Percentiles rank a stretch among this genome's conserved stretches.
Conservation (phyloP, 2,797 vertebrate species). For the Ctenopoma kingsleyae region DNA sequence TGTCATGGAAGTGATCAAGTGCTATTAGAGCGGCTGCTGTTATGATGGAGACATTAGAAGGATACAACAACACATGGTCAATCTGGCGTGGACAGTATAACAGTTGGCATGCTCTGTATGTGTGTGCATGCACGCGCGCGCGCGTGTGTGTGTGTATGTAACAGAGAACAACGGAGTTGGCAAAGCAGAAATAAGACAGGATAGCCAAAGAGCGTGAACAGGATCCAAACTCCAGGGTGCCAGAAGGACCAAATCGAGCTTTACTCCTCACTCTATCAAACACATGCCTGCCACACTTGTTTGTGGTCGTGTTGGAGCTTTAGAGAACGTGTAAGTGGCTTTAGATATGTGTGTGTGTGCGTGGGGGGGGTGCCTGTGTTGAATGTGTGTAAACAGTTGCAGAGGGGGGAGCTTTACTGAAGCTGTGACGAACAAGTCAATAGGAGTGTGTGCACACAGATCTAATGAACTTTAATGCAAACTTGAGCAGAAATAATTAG, state of each 20-base stretch:
- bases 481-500: not conserved
- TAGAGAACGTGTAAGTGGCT: constrained; percentile 18
- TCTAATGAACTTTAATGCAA: constrained; percentile 4
- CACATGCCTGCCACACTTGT: constrained; percentile 36
- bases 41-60: constrained; percentile 74
- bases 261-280: constrained; percentile 43
- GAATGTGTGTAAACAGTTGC: constrained; percentile 24
- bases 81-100: constrained; percentile 67
- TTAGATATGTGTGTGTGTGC: constrained; percentile 7
- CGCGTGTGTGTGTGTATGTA: constrained; percentile 21
- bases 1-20: constrained; percentile 58
- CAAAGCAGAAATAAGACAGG: constrained; percentile 45
- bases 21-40: constrained; percentile 54
- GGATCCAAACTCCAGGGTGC: constrained; percentile 68
- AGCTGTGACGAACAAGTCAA: constrained; percentile 51
- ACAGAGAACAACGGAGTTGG: constrained; percentile 45
- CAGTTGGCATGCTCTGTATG: constrained; percentile 70
- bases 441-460: not conserved
- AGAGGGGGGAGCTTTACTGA: constrained; percentile 43
- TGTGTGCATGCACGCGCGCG: constrained; percentile 41
- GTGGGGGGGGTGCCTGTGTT: constrained; percentile 3
- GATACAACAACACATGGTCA: constrained; percentile 80
- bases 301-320: constrained; percentile 36
- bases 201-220: constrained; percentile 66
- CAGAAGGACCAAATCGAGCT: constrained; percentile 64